Evolutionary conservation across 2,113 vertebrate species (phyloP).

Genomic region (Psittacula cyanocephala): DNA sequence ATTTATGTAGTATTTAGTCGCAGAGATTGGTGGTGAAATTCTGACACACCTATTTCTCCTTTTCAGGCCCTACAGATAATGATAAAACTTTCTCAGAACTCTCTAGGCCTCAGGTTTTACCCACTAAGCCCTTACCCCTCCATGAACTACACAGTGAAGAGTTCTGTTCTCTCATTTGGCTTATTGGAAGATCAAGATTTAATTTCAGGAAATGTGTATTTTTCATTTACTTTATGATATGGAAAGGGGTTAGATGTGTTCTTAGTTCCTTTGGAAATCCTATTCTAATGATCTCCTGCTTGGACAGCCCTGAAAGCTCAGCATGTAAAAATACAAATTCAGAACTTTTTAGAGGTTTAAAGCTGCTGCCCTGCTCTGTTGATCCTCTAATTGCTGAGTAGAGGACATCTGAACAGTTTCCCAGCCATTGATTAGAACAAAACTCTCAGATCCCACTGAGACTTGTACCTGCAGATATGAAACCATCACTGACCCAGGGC

Average conservation of each 20-base stretch:
- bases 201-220: neutral
- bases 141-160: neutral
- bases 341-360: neutral
- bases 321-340: neutral
- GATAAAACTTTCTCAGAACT: neutral
- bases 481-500: neutral
- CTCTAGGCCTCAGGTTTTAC: neutral
- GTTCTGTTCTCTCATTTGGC: neutral
- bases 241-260: neutral
- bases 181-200: constrained; percentile 3
- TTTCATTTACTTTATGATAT: constrained; percentile 1
- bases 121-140: neutral
- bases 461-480: neutral
- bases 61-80: neutral
- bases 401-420: constrained; percentile 15
- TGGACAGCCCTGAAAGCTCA: neutral
- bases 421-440: neutral
- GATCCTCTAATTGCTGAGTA: neutral
- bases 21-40: neutral
- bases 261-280: constrained; percentile 20
- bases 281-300: constrained; percentile 16
- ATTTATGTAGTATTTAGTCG: neutral
- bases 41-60: neutral
- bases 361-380: constrained; percentile 13
- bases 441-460: neutral